Evolutionary conservation across 2,888 invertebrate genomes (phyloP).

Genomic region (Phyllotreta striolata): DNA sequence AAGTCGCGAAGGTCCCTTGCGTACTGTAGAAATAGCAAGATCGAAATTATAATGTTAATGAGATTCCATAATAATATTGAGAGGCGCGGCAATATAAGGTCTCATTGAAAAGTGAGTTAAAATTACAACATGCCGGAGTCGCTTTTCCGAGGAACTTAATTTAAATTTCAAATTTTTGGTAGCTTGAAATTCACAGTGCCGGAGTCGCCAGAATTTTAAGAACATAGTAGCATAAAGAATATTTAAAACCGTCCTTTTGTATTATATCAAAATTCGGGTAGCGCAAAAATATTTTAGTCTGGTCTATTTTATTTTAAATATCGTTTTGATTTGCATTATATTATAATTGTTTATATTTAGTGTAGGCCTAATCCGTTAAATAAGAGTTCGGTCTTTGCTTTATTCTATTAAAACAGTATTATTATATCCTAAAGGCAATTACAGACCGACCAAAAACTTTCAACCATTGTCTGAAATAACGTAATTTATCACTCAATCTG

Average conservation of each 20-base stretch:
- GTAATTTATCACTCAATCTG: conserved; percentile 24
- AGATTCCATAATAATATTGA: background rate
- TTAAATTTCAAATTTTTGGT: conserved; percentile 31
- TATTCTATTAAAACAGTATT: too few species aligned
- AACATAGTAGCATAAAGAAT: too few species aligned
- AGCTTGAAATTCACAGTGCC: conserved; percentile 17
- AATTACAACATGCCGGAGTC: conserved; percentile 10
- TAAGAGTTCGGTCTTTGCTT: too few species aligned
- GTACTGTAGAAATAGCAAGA: background rate
- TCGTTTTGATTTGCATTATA: too few species aligned
- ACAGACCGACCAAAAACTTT: conserved; percentile 3
- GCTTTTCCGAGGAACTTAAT: conserved; percentile 12
- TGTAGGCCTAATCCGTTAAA: too few species aligned
- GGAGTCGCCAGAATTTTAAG: conserved; percentile 13
- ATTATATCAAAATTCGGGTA: too few species aligned
- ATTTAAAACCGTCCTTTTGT: too few species aligned
- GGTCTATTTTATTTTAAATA: too few species aligned
- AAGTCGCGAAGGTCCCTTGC: background rate
- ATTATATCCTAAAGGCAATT: conserved; percentile 3
- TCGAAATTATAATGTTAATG: conserved; percentile 6
- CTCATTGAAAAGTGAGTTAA: conserved; percentile 16
- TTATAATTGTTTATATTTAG: too few species aligned
- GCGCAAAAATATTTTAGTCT: too few species aligned
- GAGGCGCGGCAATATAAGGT: too few species aligned
- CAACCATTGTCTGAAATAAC: conserved; percentile 6